These are phyloP conservation scores for Tauraco hartlaubi DNA, from an alignment of 2,797 vertebrate genomes.

Conservation along the genomic window DNA sequence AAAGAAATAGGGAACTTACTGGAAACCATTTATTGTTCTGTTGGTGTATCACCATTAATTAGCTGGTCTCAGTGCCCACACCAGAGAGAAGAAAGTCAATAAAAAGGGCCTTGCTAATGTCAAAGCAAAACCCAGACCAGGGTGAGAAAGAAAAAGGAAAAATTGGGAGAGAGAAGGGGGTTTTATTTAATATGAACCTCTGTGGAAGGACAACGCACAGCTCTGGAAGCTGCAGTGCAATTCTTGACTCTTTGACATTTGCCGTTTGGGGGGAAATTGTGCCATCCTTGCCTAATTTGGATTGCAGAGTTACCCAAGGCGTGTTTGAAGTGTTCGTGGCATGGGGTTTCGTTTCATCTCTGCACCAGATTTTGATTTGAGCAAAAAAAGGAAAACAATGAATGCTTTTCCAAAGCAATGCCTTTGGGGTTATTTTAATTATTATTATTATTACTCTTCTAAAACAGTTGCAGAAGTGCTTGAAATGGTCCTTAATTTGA, in stretches of 20 bases:
- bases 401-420: neutral
- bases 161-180: rapidly evolving
- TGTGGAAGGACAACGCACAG: rapidly evolving
- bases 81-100: neutral
- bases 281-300: neutral
- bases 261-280: neutral
- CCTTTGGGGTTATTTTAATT: neutral
- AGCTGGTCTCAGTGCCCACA: neutral
- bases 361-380: neutral
- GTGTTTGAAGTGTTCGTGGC: neutral
- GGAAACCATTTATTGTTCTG: neutral
- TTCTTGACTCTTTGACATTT: neutral
- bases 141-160: neutral
- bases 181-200: neutral
- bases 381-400: neutral
- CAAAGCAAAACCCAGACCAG: neutral
- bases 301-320: neutral
- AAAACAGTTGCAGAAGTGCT: constrained; percentile 21
- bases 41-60: constrained; percentile 11
- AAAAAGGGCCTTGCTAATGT: neutral
- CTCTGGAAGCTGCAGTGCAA: neutral
- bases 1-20: neutral
- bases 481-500: constrained; percentile 36
- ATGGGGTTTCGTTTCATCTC: neutral
- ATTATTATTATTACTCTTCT: neutral